A percentile compares a stretch with the other conserved stretches of the same genome.
phyloP scores from a whole-genome alignment of 2,797 vertebrate genomes.

The Sebastes minor region DNA sequence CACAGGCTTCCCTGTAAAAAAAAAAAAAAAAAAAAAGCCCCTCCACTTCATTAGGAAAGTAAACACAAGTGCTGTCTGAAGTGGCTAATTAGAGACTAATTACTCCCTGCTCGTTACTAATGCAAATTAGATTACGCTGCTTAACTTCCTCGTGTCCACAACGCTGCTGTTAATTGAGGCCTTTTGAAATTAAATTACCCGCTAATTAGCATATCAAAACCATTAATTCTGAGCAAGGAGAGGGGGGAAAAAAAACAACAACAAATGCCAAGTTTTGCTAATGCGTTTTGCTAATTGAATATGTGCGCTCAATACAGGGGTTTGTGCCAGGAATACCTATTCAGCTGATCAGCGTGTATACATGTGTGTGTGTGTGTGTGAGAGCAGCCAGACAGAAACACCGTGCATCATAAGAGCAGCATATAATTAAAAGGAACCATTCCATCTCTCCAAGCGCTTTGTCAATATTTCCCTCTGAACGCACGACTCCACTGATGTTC shows the following conservation, averaged over 20 bases:
- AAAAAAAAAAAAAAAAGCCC: conserved; percentile 72
- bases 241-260: conserved; percentile 87
- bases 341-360: conserved; percentile 63
- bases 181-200: conserved; percentile 99
- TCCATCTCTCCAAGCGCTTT: conserved; percentile 70
- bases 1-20: conserved; percentile 64
- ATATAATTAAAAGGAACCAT: conserved; percentile 71
- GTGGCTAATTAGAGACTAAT: conserved; percentile 99
- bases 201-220: conserved; percentile 99
- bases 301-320: conserved; percentile 82
- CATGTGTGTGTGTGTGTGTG: conserved; percentile 3
- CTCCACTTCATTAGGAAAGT: conserved; percentile 99
- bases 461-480: conserved; percentile 74
- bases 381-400: conserved; percentile 56
- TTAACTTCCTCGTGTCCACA: conserved; percentile 99
- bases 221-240: conserved; percentile 97
- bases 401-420: conserved; percentile 65
- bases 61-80: conserved; percentile 99
- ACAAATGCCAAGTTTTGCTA: conserved; percentile 99
- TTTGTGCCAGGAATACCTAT: conserved; percentile 77
- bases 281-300: conserved; percentile 99
- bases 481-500: conserved; percentile 62
- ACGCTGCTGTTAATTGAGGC: conserved; percentile 99
- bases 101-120: conserved; percentile 99
- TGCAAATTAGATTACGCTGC: conserved; percentile 99